Base-by-base conservation (phyloP, 2,113 vertebrate genomes). In the Macquaria ambigua region DNA sequence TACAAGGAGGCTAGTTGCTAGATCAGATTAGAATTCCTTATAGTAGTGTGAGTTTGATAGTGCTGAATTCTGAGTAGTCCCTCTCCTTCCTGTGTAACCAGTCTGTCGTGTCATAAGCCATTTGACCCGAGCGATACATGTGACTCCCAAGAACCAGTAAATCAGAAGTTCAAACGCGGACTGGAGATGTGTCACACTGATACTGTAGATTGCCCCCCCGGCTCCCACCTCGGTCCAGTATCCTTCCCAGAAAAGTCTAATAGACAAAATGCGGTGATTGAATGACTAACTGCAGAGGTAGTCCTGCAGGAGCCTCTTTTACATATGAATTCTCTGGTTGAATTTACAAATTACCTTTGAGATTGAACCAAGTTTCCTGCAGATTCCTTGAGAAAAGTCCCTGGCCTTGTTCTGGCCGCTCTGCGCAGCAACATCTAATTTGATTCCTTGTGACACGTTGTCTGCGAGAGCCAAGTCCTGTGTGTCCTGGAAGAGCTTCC, bases 401-500 rank as follows among this genome's bases (percentile, higher is more conserved):
- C 69, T 62, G 41, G 53, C 53, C 79, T 87, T 66, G 73, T 81
- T 74, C 41, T 74, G 79, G 64, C 23, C 69, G 83, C 77, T 79
- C 74, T 61, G 28, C 28, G 15, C 62, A 70, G 28, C 58, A 76
- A 81, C 77, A 76, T 82, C 79, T 87, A 90, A 94, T 92, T 91
- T 81, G 58, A 90, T 87, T 92, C 73, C 83, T 86, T 82, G 76
- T 88, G 84, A 89, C 87, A 90, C 25, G 68, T 68, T 1, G 75
- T 55, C 82, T 63, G 23, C 46, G 8, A 79, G 67, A 41, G 81
- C 87, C 81, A 90, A 87, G 74, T 86, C 62, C 69, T 89, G 80
- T 69, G 80, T 74, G 83, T 92, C 82, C 86, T 85, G 86, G 61
- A 79, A 77, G 53, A 80, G 83, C 61, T 21, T 80, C 82, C 50